Evolutionary conservation across 2,888 invertebrate genomes (phyloP).

Genomic region (Noctua janthe): DNA sequence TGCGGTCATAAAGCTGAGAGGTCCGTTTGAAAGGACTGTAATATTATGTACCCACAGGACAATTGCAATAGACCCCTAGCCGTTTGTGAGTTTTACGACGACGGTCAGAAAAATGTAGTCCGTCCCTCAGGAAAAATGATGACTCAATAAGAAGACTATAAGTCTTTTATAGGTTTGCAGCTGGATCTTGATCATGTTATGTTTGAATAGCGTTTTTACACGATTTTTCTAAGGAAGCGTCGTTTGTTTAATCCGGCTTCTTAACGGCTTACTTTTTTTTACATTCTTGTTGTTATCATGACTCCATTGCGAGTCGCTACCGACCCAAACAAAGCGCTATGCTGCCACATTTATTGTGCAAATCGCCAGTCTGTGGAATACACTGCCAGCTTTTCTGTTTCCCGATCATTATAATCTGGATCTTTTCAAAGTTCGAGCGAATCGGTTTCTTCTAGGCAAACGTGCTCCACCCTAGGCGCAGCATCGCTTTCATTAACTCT

Average conservation of each 20-base stretch:
- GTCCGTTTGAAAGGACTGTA: constrained; percentile 24
- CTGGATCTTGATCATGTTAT: neutral
- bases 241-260: too few species aligned
- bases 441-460: too few species aligned
- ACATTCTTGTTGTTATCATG: neutral
- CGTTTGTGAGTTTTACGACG: constrained; percentile 46
- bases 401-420: too few species aligned
- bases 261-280: neutral
- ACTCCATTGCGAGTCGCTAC: neutral
- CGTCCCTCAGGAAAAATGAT: constrained; percentile 2
- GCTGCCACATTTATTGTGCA: too few species aligned
- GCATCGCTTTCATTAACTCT: too few species aligned
- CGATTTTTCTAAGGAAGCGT: neutral
- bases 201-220: neutral
- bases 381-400: too few species aligned
- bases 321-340: too few species aligned
- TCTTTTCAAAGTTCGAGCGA: too few species aligned
- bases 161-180: constrained; percentile 6
- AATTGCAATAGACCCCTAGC: constrained; percentile 17
- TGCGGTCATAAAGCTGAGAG: constrained; percentile 41
- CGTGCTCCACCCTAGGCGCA: too few species aligned
- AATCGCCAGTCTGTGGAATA: too few species aligned
- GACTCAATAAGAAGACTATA: constrained; percentile 14
- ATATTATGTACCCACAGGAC: constrained; percentile 31
- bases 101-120: constrained; percentile 25